Evolutionary conservation across 2,113 vertebrate genomes (phyloP).

Genomic region (Lutjanus erythropterus): DNA sequence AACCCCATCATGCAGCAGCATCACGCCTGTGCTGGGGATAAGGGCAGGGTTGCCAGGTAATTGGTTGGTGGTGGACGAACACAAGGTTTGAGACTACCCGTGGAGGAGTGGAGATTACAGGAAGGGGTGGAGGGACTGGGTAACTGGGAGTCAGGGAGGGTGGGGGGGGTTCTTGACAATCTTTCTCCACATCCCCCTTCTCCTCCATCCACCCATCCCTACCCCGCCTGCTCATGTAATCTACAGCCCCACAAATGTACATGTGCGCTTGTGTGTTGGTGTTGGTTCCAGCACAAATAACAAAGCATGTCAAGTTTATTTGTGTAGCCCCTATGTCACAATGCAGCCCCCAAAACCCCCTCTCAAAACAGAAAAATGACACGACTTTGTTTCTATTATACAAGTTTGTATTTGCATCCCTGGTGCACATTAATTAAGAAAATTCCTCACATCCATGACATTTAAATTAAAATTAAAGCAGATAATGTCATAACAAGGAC

Average conservation of each 20-base stretch:
- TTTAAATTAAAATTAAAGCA: conserved; percentile 83
- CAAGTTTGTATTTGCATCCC: conserved; percentile 68
- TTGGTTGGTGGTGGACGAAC: conserved; percentile 90
- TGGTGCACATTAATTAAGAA: conserved; percentile 77
- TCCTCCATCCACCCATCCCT: conserved; percentile 59
- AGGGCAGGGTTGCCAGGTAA: conserved; percentile 94
- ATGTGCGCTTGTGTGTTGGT: conserved; percentile 57
- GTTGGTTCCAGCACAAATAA: conserved; percentile 66
- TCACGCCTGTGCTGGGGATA: conserved; percentile 92
- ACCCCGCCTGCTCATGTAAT: conserved; percentile 75
- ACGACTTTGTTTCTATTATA: conserved; percentile 68
- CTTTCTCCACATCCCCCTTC: conserved; percentile 59
- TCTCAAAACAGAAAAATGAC: conserved; percentile 28
- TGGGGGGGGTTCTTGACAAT: conserved; percentile 72
- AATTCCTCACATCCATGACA: conserved; percentile 79
- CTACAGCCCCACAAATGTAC: conserved; percentile 72
- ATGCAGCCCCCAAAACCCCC: conserved; percentile 30
- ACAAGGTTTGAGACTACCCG: conserved; percentile 87
- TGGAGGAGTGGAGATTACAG: conserved; percentile 85
- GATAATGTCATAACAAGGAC: conserved; percentile 82
- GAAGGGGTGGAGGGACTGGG: conserved; percentile 76
- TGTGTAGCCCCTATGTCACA: conserved; percentile 62
- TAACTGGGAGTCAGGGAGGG: conserved; percentile 63
- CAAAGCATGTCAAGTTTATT: conserved; percentile 70
- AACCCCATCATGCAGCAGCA: conserved; percentile 91